Conservation (phyloP, 2,113 vertebrate genomes). For the Nothobranchius furzeri region DNA sequence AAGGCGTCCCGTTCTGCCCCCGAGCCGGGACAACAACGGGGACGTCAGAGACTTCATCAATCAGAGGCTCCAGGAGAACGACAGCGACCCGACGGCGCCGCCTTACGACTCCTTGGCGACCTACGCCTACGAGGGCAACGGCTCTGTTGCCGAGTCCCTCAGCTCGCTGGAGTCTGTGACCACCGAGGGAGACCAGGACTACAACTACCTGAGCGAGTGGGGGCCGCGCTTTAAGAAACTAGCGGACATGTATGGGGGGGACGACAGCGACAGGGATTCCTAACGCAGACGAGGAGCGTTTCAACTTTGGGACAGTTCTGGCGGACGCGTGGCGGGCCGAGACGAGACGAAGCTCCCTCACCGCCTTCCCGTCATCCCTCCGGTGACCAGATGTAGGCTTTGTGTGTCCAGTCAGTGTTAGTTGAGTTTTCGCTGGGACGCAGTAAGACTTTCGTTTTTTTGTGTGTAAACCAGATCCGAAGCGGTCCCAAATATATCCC, state of each 20-base stretch:
- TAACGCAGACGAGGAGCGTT: constrained; percentile 68
- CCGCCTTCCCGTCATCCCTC: constrained; percentile 36
- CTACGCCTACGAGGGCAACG: constrained; percentile 93
- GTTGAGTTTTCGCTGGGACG: constrained; percentile 59
- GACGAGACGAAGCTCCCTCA: constrained; percentile 41
- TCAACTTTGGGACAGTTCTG: constrained; percentile 31
- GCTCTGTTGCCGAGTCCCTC: constrained; percentile 90
- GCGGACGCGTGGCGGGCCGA: constrained; percentile 15
- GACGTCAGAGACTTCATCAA: constrained; percentile 96
- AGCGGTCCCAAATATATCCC: constrained; percentile 58
- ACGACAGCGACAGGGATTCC: constrained; percentile 90
- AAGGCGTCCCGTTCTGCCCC: constrained; percentile 78
- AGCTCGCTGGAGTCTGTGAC: constrained; percentile 93
- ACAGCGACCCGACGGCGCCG: constrained; percentile 89
- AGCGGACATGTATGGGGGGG: constrained; percentile 92
- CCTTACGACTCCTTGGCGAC: constrained; percentile 97
- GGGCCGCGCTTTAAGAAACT: constrained; percentile 96
- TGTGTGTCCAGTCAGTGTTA: constrained; percentile 73
- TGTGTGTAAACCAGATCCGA: constrained; percentile 55
- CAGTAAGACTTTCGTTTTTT: constrained; percentile 42
- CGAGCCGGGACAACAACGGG: constrained; percentile 84
- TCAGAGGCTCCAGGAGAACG: constrained; percentile 94
- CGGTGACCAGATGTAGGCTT: constrained; percentile 62
- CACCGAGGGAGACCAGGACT: constrained; percentile 93
- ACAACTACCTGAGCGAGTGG: constrained; percentile 96